These are phyloP conservation scores for Pangasius djambal DNA, from an alignment of 2,797 vertebrate species.

Conservation along the genomic window DNA sequence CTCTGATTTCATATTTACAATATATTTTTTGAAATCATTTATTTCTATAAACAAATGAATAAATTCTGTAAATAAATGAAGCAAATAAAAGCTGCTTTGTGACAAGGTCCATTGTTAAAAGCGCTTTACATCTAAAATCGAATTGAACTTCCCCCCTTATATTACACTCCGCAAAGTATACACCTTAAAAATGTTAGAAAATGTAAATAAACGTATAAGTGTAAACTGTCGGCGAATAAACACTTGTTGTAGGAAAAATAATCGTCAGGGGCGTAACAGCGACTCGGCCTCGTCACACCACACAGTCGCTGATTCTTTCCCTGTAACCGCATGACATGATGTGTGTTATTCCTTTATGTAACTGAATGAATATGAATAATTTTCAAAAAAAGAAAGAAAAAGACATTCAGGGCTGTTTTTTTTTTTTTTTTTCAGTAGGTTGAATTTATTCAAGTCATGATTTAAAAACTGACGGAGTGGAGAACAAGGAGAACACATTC, in stretches of 20 bases:
- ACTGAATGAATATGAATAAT: too few relatives aligned
- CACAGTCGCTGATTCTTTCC: neutral
- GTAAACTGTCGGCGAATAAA: neutral
- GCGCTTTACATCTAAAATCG: too few relatives aligned
- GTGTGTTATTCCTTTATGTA: neutral
- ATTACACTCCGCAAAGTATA: neutral
- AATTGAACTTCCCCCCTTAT: too few relatives aligned
- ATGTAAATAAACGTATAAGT: neutral
- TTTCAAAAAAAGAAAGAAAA: neutral
- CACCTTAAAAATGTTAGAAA: neutral
- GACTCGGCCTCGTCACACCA: neutral
- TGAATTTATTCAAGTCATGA: conserved; percentile 76
- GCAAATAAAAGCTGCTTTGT: too few relatives aligned
- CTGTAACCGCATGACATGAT: neutral
- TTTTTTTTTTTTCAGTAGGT: conserved; percentile 68
- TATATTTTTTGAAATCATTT: too few relatives aligned
- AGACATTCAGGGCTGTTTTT: neutral
- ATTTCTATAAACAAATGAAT: too few relatives aligned
- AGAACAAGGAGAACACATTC: conserved; percentile 69
- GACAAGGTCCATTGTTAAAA: too few relatives aligned
- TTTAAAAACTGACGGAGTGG: conserved; percentile 72
- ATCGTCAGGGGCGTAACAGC: neutral
- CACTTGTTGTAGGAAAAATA: neutral
- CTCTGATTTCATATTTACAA: neutral
- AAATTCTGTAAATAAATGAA: too few relatives aligned